Base-by-base conservation (phyloP, 2,888 invertebrate species). In the Cephus runcator region DNA sequence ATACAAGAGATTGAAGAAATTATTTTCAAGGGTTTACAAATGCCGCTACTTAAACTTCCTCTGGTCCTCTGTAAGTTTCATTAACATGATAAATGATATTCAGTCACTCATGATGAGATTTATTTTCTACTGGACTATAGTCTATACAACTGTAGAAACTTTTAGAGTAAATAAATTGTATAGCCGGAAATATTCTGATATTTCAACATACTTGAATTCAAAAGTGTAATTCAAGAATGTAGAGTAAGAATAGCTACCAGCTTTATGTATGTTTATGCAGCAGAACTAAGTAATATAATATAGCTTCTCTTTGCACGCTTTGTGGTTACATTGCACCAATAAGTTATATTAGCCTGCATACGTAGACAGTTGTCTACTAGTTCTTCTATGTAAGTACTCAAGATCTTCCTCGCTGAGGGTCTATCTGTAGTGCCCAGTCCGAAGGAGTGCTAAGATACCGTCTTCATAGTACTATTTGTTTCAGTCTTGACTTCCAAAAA, bases 291-390 rank as follows among this genome's bases (percentile, higher is more conserved):
- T 87, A 90, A 91, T 83, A 76, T 82, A 86, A 90, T 88, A 89
- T 79, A 79, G 76, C 83, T 56, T 81, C 81, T 80, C 86, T 81
- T 86, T 87, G 85, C 87, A 89, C 85, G 89, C 87, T 87, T 76
- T 80, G 82, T 87, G 87, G 81, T 81, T 85, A 85, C 88, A 87
- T 91, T 91, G 89, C 90, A 81, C 81, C 76, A 36, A 83, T 88
- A 90, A 87, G 87, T 91, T 91, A 91, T 91, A 91, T 90, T 88
- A 90, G 80, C 84, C 81, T 78, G 82, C 79, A 76, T 79, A 76
- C 73, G 75, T 79, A 79, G 78, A 80, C 78, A 79, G 85, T 82
- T 85, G 87, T 86, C 80, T 85, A 82, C 81, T 86, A 86, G 81
- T 82, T 83, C 79, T 83, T 79, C 82, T 85, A 79, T 80, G 87